These are phyloP conservation scores for Azorinus chamasolen DNA, from an alignment of 2,888 invertebrate species.

Conservation along the genomic window DNA sequence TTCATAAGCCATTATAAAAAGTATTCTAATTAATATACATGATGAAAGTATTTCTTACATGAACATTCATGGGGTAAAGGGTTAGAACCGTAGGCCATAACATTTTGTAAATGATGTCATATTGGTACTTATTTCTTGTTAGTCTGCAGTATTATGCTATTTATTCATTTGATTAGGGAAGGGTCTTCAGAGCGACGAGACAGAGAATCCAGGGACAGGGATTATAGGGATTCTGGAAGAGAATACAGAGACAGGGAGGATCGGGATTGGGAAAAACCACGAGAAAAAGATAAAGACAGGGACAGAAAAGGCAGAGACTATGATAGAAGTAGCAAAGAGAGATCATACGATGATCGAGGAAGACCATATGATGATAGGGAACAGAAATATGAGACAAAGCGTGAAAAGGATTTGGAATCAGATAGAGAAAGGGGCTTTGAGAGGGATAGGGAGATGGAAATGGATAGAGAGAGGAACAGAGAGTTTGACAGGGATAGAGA, in stretches of 20 bases:
- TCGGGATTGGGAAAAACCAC: constrained; percentile 40
- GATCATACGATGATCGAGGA: constrained; percentile 37
- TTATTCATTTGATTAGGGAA: no score
- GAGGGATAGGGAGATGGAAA: constrained; percentile 42
- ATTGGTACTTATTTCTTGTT: no score
- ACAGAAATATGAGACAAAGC: constrained; percentile 23
- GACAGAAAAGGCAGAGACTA: constrained; percentile 59
- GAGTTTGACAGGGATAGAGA: constrained; percentile 36
- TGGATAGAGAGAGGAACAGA: constrained; percentile 39
- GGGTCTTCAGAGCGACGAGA: constrained; percentile 63
- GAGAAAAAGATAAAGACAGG: constrained; percentile 24
- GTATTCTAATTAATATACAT: no score
- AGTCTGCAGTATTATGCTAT: no score
- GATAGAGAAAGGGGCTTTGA: constrained; percentile 28
- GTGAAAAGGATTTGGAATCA: constrained; percentile 50
- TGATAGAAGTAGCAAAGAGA: constrained; percentile 41
- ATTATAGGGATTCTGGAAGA: constrained; percentile 54
- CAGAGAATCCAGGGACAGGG: constrained; percentile 19
- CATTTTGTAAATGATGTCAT: no score
- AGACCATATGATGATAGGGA: constrained; percentile 20
- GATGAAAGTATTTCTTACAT: no score
- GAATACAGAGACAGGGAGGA: constrained; percentile 52
- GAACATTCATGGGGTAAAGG: no score
- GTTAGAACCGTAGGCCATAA: no score
- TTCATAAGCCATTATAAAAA: no score